Evolutionary conservation across 1,140 invertebrate genomes (phyloP).

Genomic region (Stegodyphus mimosarum): DNA sequence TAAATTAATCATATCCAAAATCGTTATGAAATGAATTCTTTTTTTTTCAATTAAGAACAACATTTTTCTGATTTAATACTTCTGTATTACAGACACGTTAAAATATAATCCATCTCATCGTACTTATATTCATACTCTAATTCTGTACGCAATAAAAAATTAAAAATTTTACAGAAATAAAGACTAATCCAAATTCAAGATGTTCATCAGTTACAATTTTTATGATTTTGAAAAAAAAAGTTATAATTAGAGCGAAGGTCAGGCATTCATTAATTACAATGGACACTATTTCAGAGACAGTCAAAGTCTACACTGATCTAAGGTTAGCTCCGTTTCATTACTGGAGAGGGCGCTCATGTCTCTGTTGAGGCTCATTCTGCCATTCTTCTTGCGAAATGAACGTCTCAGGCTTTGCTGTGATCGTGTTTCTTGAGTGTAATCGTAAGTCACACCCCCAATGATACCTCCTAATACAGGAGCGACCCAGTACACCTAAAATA

Average conservation of each 20-base stretch:
- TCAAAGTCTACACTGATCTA: slow-evolving; percentile 45
- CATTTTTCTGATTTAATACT: no score
- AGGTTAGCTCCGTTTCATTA: slow-evolving; percentile 56
- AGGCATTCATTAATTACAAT: background rate
- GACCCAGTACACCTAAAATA: slow-evolving; percentile 67
- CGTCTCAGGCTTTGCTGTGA: background rate
- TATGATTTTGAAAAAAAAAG: background rate
- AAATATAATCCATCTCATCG: no score
- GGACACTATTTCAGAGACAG: background rate
- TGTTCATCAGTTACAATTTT: no score
- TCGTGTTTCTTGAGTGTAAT: slow-evolving; percentile 61
- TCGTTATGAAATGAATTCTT: no score
- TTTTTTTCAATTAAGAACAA: no score
- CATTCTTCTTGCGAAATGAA: slow-evolving; percentile 39
- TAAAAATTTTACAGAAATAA: no score
- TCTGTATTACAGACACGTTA: no score
- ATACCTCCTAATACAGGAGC: slow-evolving; percentile 67
- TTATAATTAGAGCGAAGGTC: background rate
- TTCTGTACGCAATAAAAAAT: no score
- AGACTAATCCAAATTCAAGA: background rate
- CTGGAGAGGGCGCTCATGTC: slow-evolving; percentile 44
- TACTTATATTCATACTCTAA: no score
- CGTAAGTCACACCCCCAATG: slow-evolving; percentile 64
- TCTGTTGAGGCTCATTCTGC: background rate
- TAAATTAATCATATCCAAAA: no score